A percentile compares a stretch with the other conserved stretches of the same genome.
Conservation (phyloP, 1,140 invertebrate species). For the Heliothis virescens region DNA sequence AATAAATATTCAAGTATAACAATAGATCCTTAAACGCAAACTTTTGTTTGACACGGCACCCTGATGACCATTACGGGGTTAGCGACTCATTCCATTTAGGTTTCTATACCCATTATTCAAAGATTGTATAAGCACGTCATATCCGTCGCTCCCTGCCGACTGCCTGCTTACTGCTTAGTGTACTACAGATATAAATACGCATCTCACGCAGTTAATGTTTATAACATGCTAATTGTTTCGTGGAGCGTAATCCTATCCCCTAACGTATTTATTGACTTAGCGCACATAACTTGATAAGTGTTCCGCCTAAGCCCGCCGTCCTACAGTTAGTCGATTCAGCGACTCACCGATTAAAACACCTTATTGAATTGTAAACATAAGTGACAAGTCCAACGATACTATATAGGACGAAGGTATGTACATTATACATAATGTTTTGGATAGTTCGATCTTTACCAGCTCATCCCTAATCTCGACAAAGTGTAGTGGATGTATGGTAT, state of each 20-base stretch:
- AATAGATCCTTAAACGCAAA: constrained; percentile 10
- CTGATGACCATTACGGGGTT: neutral
- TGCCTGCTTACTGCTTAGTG: neutral
- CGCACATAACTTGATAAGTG: constrained; percentile 34
- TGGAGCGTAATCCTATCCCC: constrained; percentile 6
- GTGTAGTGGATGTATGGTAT: no score
- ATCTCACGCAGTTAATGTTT: neutral
- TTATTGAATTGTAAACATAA: neutral
- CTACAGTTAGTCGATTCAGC: constrained; percentile 13
- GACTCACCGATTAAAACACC: constrained; percentile 16
- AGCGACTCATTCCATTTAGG: constrained; percentile 2
- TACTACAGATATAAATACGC: neutral
- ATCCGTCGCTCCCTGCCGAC: no score
- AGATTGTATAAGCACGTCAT: neutral
- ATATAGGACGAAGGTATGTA: neutral
- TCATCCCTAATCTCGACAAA: no score
- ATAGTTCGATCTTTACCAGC: no score
- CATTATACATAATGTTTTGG: neutral
- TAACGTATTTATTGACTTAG: constrained; percentile 17
- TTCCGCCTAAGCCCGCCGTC: constrained; percentile 4
- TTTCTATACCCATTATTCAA: neutral
- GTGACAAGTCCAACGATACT: neutral
- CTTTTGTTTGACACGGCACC: no score
- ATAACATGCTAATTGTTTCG: neutral
- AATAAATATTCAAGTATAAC: no score